These are phyloP conservation scores for Argyrosomus japonicus DNA, from an alignment of 2,113 vertebrate genomes.

Conservation along the genomic window DNA sequence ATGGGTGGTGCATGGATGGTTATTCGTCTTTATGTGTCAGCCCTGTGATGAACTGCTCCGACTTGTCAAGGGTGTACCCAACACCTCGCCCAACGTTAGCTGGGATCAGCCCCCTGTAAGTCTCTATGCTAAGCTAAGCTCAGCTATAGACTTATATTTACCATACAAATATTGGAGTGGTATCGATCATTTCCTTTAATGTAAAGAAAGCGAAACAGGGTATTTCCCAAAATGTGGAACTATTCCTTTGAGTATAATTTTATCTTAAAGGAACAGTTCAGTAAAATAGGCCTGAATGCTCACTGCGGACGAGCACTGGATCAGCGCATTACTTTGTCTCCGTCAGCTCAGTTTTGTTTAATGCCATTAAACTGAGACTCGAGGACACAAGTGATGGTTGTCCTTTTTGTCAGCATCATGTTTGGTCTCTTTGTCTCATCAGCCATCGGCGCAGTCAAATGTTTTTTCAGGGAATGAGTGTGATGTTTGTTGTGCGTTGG, in stretches of 20 bases:
- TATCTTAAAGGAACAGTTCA: background rate
- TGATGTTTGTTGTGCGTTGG: conserved; percentile 74
- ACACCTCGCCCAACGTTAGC: too few species aligned
- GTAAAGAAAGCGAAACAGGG: background rate
- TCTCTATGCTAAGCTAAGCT: too few species aligned
- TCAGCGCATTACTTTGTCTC: conserved; percentile 26
- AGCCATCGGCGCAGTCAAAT: conserved; percentile 54
- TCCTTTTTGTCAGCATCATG: conserved; percentile 58
- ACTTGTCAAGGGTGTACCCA: too few species aligned
- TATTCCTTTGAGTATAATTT: background rate
- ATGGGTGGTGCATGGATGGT: too few species aligned
- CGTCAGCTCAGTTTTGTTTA: conserved; percentile 1
- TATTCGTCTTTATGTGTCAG: too few species aligned
- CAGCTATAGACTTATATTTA: too few species aligned
- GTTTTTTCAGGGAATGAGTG: conserved; percentile 71
- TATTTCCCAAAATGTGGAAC: conserved; percentile 1
- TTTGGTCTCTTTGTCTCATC: conserved; percentile 70
- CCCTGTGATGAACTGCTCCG: too few species aligned
- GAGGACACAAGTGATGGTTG: conserved; percentile 17
- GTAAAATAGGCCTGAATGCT: background rate
- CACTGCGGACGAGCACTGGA: background rate
- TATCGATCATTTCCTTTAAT: background rate
- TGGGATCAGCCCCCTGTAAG: too few species aligned
- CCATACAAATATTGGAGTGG: too few species aligned
- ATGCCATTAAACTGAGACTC: conserved; percentile 12